Evolutionary conservation across 53 echinoderm and acorn worm genomes (phyloP), one percentile per base, ranked within the genome.

Genomic region (Zoroaster sp.): DNA sequence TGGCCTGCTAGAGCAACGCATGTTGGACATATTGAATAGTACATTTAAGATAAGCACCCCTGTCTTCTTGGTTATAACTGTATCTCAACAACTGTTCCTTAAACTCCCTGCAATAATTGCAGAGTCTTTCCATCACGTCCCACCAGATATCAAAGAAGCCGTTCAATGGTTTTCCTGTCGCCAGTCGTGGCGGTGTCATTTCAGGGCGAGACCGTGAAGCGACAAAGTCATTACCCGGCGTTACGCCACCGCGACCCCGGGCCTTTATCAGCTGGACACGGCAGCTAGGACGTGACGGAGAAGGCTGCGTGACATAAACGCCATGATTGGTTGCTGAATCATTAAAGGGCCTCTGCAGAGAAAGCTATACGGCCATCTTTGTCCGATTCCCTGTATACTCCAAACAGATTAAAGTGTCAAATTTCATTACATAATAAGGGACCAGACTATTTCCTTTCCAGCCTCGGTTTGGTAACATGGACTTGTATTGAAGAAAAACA

Each of bases 161-260:
- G 85, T 83, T 23, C 71, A 45, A 4, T 47, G 85, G 52, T 49
- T 59, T 11, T 9, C 42, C 69, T 49, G 85, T 85, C 85, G 85
- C 85, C 85, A 85, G 70, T 37, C 85, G 70, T 35, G 34, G 70
- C 46, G 85, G 85, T 85, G 85, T 85, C 69, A 51, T 69, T 85
- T 35, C 49, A 36, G 85, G 85, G 85, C 71, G 85, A 85, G 85
- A 85, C 42, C 85, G 45, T 10, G 35, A 85, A 85, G 85, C 85
- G 85, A 85, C 70, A 85, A 85, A 85, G 85, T 85, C 85, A 85
- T 85, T 85, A 46, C 85, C 71, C 85, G 85, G 85, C 70, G 85
- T 85, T 85, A 85, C 85, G 85, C 40, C 85, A 85, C 71, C 38
- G 51, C 85, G 71, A 71, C 47, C 85, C 66, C 45, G 70, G 70